Base-by-base conservation (phyloP, 1,140 invertebrate genomes). In the Chymomyza costata region DNA sequence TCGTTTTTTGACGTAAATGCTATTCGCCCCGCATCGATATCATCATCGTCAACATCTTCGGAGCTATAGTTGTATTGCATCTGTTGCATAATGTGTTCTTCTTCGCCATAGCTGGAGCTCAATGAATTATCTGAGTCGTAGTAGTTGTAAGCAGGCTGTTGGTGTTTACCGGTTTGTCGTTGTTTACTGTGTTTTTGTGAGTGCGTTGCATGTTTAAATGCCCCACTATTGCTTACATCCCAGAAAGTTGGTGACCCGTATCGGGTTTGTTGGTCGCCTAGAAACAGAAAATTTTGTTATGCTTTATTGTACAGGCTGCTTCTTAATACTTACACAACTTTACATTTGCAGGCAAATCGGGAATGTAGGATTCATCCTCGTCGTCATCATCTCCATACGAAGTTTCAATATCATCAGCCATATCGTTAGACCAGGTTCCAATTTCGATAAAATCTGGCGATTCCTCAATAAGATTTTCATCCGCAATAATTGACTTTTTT, bases 341-440 rank as follows among this genome's bases (percentile, higher is more conserved):
- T 0, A 89, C 80, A 63, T 89, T 89, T 1, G 86, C 67, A 0
- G 88, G 88, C 17, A 89, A 63, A 11, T 85, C 53, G 68, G 62
- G 38, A 51, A 84, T 35, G 18, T 56, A 63, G 25, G 51, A 65
- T 6, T 52, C 56, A 0, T 87, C 86, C 6, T 88, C 86, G 35
- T 86, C 87, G 1, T 82, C 68, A 11, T 65, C 76, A 1, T 76
- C 60, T 5, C 66, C 46, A 0, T 84, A 83, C 6, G 18, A 71
- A 3, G 28, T 54, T 6, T 38, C 64, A 28, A 80, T 14, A 81
- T 87, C 74, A 15, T 65, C 82, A 0, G 92, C 92, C 94, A 96
- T 95, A 13, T 95, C 93, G 84, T 95, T 96, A 0, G 92, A 93
- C 94, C 94, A 96, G 0, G 92, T 95, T n/a, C 94, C 94, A 47